Evolutionary conservation across 2,888 invertebrate species (phyloP), one percentile per base, ranked within the genome.

Genomic region (Eilema caniola): DNA sequence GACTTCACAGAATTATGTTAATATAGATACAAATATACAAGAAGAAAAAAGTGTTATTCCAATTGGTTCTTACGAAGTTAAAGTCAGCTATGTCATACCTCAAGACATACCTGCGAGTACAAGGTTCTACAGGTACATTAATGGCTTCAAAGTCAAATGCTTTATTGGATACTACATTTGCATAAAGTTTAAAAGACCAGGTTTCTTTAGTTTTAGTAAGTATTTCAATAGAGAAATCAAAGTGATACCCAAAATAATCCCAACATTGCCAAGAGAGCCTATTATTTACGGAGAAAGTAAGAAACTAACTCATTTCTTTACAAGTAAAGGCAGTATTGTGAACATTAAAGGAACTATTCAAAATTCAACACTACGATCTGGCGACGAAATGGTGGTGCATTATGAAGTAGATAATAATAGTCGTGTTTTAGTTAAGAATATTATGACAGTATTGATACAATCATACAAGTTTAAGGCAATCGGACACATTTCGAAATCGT

Each of bases 131-230:
- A 76, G 75, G 41, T n/a, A 62, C 0, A 68, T 75, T 4, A 28
- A 64, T 0, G 65, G 64, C 23, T 80, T 80, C 12, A 66, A 61
- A 23, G 71, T 86, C 3, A 67, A 67, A 2, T 86, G 88, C 31
- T 63, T 72, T 0, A 88, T 89, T 12, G 74, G 70, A 20, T 89
- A 89, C 63, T 83, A 87, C 56, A 73, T 89, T n/a, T 81, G 83
- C 0, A 86, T 88, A 37, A 86, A 84, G 76, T 89, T 89, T 24
- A 83, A 87, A 33, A 84, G 75, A 67, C 79, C 85, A 0, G 87
- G 87, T 1, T 73, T 86, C 62, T 85, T 89, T 10, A 69, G 75
- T 53, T 82, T 83, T 5, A 71, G 81, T 3, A 88, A 85, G 70
- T 84, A 76, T 65, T 88, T 82, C 62, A 83, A 80, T 59, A 88